Base-by-base conservation (phyloP, 2,888 invertebrate species). In the Brenthis daphne region DNA sequence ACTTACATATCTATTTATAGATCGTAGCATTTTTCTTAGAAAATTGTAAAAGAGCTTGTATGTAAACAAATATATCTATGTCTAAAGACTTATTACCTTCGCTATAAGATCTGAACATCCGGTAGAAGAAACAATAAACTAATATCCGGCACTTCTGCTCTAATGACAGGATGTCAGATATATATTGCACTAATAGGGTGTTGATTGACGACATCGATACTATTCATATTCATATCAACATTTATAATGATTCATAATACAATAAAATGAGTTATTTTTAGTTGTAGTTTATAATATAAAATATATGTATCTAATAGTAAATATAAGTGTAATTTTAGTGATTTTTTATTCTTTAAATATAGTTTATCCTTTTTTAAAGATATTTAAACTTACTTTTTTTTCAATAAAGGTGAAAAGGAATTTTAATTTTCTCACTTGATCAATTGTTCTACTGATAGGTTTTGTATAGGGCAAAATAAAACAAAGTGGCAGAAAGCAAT, bases 401-500 rank as follows among this genome's bases (percentile, higher is more conserved):
- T 51, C n/a, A 61, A 61, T 51, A 24, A 37, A 53, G 33, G 24
- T n/a, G 37, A 57, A 48, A 54, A 29, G 43, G 63, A 63, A 6
- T 53, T 54, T 63, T 63, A 54, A 53, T 63, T 63, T 63, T 63
- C 53, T 54, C 63, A 43, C 63, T 53, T 53, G 20, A 33, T 57
- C 70, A 51, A 68, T 73, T 70, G 72, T 73, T 72, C 53, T 64
- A 56, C 47, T 64, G 61, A 68, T 67, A 65, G 67, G 37, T 67
- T 51, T 68, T 73, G 53, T 68, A 79, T 74, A 76, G 76, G 80
- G 80, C 77, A 77, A 80, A 82, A 84, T 86, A 86, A 89, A 89
- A 91, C 92, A 90, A 90, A 87, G 85, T 87, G 83, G 79, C 82
- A 76, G 80, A 79, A 85, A 89, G 87, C 91, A 90, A 92, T 91